Evolutionary conservation across 2,113 vertebrate genomes (phyloP).

Genomic region (Equus quagga): DNA sequence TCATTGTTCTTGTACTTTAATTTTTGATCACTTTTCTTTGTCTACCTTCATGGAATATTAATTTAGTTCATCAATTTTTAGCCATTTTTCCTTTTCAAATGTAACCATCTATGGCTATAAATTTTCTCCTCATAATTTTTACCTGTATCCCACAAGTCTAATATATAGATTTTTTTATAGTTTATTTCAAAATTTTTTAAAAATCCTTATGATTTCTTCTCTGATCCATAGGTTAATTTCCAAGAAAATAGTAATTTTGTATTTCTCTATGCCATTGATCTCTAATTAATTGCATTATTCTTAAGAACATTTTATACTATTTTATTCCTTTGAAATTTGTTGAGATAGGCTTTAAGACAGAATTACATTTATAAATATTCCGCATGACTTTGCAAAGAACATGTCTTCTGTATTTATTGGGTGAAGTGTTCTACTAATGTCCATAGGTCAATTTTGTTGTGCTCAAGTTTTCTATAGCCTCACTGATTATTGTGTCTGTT

Average conservation of each 20-base stretch:
- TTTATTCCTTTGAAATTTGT: neutral
- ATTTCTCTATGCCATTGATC: neutral
- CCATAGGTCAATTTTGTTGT: neutral
- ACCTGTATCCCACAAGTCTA: neutral
- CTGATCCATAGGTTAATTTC: neutral
- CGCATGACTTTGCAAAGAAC: neutral
- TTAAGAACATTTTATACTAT: neutral
- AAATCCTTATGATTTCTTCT: neutral
- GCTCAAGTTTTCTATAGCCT: neutral
- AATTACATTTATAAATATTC: neutral
- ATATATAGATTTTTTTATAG: neutral
- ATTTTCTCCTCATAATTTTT: neutral
- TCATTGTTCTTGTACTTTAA: neutral
- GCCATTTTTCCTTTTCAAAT: neutral
- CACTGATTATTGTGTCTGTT: neutral
- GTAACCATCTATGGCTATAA: neutral
- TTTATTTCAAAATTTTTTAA: neutral
- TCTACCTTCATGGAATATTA: neutral
- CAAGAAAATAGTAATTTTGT: neutral
- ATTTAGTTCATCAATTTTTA: neutral
- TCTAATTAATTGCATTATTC: neutral
- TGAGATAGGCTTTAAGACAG: neutral
- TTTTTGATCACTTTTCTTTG: neutral
- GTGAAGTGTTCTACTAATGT: too few species aligned
- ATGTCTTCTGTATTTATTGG: neutral